Evolutionary conservation across 2,113 vertebrate species (phyloP), one percentile per base, ranked within the genome.

Genomic region (Pygoscelis adeliae): DNA sequence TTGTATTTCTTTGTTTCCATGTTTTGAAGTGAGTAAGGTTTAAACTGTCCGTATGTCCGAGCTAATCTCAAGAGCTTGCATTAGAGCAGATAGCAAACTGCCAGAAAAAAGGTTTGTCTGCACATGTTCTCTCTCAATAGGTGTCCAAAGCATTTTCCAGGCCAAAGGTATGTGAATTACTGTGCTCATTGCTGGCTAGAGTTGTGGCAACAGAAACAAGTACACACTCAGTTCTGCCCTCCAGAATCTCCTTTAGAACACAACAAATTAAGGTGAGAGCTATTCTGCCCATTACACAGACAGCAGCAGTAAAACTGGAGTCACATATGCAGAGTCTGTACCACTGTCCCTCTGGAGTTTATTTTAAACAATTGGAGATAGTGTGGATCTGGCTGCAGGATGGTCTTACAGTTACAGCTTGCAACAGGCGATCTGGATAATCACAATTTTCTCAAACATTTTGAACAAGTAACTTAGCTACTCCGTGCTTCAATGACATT

Each of bases 1-100:
- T 7, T 20, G 29, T 14, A 5, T 81, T 49, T 65, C 66, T 92
- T 94, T 94, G 78, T 53, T 88, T 71, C 67, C 67, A 11, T 1
- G 13, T 72, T 93, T 86, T 86, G 78, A 91, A 96, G 76, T 2
- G 5, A 73, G 34, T 6, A 40, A 80, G 27, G 61, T 44, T 69
- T 36, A 78, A 83, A 67, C 15, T 46, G 38, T 30, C n/a, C 29
- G 12, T 11, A 0, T 27, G 58, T 55, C 74, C 2, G 0, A 63
- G 52, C 78, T 95, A 83, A 97, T 96, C 91, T 96, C 89, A 66
- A 95, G 87, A 91, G 93, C 58, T 62, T 52, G 30, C 91, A 40
- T 19, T 36, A 77, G 32, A 71, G 87, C 62, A 90, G 91, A 95
- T 49, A 95, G 50, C 77, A 38, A 77, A 89, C 29, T 62, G 52